Base-by-base conservation (phyloP, 2,797 vertebrate genomes). In the Nasua narica region DNA sequence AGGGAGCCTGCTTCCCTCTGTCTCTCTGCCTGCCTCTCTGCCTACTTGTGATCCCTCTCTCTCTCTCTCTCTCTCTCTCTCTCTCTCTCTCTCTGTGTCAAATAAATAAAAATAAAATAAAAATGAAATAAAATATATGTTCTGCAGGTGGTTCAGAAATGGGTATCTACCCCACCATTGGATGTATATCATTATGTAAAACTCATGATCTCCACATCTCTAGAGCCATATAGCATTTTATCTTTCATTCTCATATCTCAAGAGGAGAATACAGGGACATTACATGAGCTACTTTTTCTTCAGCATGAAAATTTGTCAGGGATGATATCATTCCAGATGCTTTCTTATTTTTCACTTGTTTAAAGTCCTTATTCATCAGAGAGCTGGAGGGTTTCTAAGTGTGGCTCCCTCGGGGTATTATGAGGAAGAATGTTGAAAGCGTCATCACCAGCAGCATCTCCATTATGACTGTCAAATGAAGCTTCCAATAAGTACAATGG, bases 281-380 rank as follows among this genome's bases (percentile, higher is more conserved):
- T 72, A 23, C 90, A 67, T 81, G 90, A 83, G 83, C 58, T 83
- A 72, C 72, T 89, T 74, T 94, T 74, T 46, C 79, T 74, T 70
- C 23, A 62, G 46, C 18, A 32, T 82, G 79, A 96, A 91, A 62
- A 87, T 93, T 97, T 96, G 87, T 69, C 88, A 95, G 50, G 21
- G 35, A 72, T 93, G 40, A 69, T 81, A 92, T 83, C 50, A 72
- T 35, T 95, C 88, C 91, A 97, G 96, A 97, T 96, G 95, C 43
- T 86, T 82, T 82, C 88, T 86, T 96, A 74, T 82, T 94, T 96
- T 94, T 96, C 90, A 93, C 94, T 86, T 96, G 72, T 88, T 90
- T 90, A 92, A 97, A n/a, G 43, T 62, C 76, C 87, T 97, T 92
- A 52, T 67, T 95, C 70, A 54, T 54, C 69, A 70, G 65, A 94